Percentiles rank a stretch among this genome's conserved stretches.
Conservation (phyloP, 2,888 invertebrate species). For the Pseudococcus longispinus region DNA sequence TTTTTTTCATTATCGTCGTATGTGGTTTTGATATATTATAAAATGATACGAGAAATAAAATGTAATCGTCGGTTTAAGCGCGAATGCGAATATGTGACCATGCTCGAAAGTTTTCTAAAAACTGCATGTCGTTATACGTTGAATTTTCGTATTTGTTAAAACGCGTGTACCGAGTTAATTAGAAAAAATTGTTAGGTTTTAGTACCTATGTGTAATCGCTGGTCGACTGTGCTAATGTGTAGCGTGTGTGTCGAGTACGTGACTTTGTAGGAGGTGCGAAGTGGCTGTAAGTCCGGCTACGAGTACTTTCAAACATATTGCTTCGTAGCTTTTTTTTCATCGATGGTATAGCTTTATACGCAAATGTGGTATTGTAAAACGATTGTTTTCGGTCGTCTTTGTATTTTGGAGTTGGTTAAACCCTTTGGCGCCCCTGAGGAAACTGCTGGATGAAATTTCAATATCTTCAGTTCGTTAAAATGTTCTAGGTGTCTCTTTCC, state of each 20-base stretch:
- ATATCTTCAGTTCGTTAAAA: no score
- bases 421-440: no score
- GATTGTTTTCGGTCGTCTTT: no score
- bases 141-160: not conserved
- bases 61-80: not conserved
- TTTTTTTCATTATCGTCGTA: not conserved
- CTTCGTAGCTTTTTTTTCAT: no score
- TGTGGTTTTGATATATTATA: not conserved
- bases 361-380: not conserved
- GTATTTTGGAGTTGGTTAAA: no score
- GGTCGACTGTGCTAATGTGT: not conserved
- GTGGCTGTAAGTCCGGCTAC: not conserved
- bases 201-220: not conserved
- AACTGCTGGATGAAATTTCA: no score
- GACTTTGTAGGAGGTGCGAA: not conserved
- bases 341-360: not conserved
- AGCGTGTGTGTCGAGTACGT: not conserved
- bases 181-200: not conserved
- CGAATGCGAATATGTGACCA: not conserved
- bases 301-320: not conserved
- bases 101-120: not conserved
- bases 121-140: not conserved
- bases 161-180: not conserved
- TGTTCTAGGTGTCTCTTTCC: no score
- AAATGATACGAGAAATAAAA: not conserved